Percentiles rank a stretch among this genome's conserved stretches.
phyloP scores from a whole-genome alignment of 1,140 invertebrate genomes.

The Drosophila ambigua region DNA sequence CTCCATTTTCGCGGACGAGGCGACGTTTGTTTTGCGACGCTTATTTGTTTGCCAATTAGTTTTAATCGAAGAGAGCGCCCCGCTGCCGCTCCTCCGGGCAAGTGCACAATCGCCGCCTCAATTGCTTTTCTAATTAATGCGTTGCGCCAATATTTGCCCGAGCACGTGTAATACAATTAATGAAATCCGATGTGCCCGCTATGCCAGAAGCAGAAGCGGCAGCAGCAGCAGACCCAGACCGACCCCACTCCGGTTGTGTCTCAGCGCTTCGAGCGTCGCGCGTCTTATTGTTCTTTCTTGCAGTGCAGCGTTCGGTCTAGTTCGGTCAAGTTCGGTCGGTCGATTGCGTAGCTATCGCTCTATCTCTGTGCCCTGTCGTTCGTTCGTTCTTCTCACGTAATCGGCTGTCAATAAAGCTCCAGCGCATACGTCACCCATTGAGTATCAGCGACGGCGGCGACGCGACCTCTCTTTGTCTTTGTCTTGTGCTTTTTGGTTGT shows the following conservation, averaged over 20 bases:
- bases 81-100: conserved; percentile 10
- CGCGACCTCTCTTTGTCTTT: conserved; percentile 33
- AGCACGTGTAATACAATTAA: conserved; percentile 43
- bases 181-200: conserved; percentile 25
- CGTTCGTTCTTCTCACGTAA: neutral
- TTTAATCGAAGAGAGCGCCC: conserved; percentile 62
- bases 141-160: conserved; percentile 51
- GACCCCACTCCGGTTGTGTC: neutral
- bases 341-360: neutral
- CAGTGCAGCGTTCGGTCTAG: conserved; percentile 13
- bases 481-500: conserved; percentile 3
- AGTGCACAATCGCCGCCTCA: conserved; percentile 54
- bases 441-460: conserved; percentile 1
- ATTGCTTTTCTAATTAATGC: conserved; percentile 73
- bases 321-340: conserved; percentile 2
- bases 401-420: conserved; percentile 24
- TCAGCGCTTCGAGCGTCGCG: conserved; percentile 20
- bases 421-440: conserved; percentile 28
- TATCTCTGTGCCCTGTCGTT: conserved; percentile 8
- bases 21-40: conserved; percentile 32
- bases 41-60: conserved; percentile 74
- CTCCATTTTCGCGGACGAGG: neutral
- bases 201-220: too few species aligned
- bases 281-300: conserved; percentile 1
- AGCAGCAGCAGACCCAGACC: too few species aligned